Conservation (phyloP, 2,113 vertebrate species). For the Neodon shergylaensis region DNA sequence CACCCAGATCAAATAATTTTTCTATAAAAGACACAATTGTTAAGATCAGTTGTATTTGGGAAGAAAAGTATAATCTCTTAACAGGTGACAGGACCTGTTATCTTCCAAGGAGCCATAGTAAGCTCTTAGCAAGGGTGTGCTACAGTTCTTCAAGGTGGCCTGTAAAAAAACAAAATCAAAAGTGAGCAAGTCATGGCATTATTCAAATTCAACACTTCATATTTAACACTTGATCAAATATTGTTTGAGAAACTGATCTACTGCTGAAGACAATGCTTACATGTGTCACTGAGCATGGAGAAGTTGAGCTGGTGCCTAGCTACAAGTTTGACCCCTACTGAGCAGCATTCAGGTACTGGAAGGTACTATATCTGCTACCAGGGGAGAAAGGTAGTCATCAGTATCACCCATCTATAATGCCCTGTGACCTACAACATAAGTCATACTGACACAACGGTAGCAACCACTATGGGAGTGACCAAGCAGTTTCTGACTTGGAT, state of each 20-base stretch:
- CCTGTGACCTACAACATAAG: neutral
- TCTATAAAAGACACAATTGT: neutral
- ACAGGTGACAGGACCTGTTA: slow-evolving; percentile 85
- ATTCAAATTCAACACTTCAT: neutral
- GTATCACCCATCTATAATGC: neutral
- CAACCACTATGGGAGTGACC: neutral
- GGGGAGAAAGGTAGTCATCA: neutral
- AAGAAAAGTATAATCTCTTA: slow-evolving; percentile 52
- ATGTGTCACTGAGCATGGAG: neutral
- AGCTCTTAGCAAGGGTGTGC: slow-evolving; percentile 91
- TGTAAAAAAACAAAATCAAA: slow-evolving; percentile 83
- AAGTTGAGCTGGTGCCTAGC: neutral
- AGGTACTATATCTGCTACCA: neutral
- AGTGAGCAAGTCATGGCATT: slow-evolving; percentile 40
- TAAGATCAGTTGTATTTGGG: slow-evolving; percentile 49
- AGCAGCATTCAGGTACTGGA: neutral
- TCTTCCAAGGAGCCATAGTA: slow-evolving; percentile 93
- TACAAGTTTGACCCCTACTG: neutral
- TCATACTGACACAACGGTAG: neutral
- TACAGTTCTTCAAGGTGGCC: slow-evolving; percentile 90
- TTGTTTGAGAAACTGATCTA: neutral
- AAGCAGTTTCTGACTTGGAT: neutral
- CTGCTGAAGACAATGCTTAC: neutral
- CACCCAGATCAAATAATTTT: neutral
- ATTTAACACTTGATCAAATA: slow-evolving; percentile 32